These are phyloP conservation scores for Thunnus thynnus DNA, from an alignment of 2,113 vertebrate species.

Conservation along the genomic window DNA sequence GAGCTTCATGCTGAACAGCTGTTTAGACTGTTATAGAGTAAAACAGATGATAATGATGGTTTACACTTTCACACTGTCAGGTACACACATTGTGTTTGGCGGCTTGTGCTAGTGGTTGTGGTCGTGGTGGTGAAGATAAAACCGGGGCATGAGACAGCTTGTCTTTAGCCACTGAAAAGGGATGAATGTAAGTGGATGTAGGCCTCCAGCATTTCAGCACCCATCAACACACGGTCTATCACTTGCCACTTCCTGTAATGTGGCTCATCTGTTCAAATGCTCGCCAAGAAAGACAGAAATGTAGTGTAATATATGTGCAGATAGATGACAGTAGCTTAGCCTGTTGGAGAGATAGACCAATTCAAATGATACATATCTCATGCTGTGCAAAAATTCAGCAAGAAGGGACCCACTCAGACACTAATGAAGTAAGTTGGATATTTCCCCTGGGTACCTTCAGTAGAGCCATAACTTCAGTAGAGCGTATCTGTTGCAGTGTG, in stretches of 20 bases:
- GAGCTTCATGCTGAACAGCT: background rate
- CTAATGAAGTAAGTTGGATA: background rate
- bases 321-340: slow-evolving; percentile 1
- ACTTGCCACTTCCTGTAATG: slow-evolving; percentile 61
- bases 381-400: slow-evolving; percentile 4
- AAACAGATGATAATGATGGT: background rate
- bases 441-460: background rate
- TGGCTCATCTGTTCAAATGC: slow-evolving; percentile 48
- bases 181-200: slow-evolving; percentile 27
- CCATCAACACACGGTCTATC: slow-evolving; percentile 65
- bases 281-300: slow-evolving; percentile 19
- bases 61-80: background rate
- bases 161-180: slow-evolving; percentile 13
- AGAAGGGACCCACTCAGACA: background rate
- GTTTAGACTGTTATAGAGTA: background rate
- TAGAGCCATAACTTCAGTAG: background rate
- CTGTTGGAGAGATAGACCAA: background rate
- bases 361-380: slow-evolving; percentile 5
- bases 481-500: background rate
- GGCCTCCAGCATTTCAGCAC: slow-evolving; percentile 49
- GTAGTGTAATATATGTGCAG: slow-evolving; percentile 18
- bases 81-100: background rate
- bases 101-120: background rate
- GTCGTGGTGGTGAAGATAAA: background rate
- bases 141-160: slow-evolving; percentile 12